Evolutionary conservation across 37 sponge, comb jelly and placozoan species (phyloP), one percentile per base, ranked within the genome.

Genomic region (Oopsacas minuta): DNA sequence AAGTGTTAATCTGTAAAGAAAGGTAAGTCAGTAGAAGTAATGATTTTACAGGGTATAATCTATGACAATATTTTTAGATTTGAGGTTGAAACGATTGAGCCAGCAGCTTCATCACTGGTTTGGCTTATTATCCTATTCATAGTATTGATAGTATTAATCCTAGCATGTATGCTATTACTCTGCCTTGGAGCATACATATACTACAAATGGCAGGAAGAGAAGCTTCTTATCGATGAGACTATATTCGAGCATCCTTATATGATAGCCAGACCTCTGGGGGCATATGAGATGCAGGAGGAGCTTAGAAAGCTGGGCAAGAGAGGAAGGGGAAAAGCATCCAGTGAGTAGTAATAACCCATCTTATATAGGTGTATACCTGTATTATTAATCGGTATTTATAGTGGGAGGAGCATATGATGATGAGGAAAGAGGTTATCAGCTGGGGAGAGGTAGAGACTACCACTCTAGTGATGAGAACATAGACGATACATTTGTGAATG

Each of bases 281-380:
- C 75, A 10, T 61, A 61, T 34, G 75, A 61, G 75, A 61, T 61
- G 75, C 75, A 61, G 75, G 17, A 61, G 75, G 75, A 61, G 75
- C 75, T 61, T 25, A 3, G 75, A 34, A 61, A 61, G 75, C 75
- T 61, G 17, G 75, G 75, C 17, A 61, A 61, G 75, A 61, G 75
- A 61, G 22, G 75, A 3, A 61, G 75, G 30, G 75, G 17, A 25
- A 61, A 61, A n/a, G 5, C 30, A 32, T 20, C 30, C 7, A 61
- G 75, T 61, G 75, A 10, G 20, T 25, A 3, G n/a, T n/a, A n/a
- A n/a, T n/a, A n/a, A n/a, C n/a, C n/a, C n/a, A n/a, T n/a, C n/a
- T n/a, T n/a, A n/a, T n/a, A n/a, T n/a, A n/a, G n/a, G n/a, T n/a
- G n/a, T n/a, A n/a, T n/a, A n/a, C n/a, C n/a, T n/a, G n/a, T n/a